Evolutionary conservation across 2,888 invertebrate species (phyloP).

Genomic region (Gymnosoma rotundatum): DNA sequence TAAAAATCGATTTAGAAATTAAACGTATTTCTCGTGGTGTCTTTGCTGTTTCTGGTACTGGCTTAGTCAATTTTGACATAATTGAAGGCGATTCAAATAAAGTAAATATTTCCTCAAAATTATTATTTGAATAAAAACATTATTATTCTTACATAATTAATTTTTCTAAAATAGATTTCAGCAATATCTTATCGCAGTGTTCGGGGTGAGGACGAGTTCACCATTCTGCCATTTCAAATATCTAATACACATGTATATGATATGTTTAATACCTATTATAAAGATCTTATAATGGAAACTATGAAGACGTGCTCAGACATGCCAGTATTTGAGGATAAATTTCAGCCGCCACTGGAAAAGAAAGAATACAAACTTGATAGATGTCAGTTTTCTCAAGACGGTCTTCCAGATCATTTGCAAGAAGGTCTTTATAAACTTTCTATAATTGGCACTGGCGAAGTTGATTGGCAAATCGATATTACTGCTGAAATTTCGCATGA

Average conservation of each 20-base stretch:
- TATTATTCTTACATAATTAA: not conserved
- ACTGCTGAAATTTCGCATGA: conserved; percentile 23
- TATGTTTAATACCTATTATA: conserved; percentile 60
- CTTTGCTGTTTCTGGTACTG: conserved; percentile 56
- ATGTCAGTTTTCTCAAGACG: conserved; percentile 67
- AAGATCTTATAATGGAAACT: conserved; percentile 63
- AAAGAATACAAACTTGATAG: conserved; percentile 46
- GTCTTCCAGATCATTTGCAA: conserved; percentile 70
- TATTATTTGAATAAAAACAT: not conserved
- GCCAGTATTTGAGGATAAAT: conserved; percentile 62
- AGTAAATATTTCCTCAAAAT: conserved; percentile 18
- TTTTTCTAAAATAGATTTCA: conserved; percentile 31
- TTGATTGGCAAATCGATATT: conserved; percentile 12
- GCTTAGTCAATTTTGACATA: conserved; percentile 34
- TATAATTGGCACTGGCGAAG: conserved; percentile 55
- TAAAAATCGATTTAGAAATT: conserved; percentile 37
- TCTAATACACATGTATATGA: conserved; percentile 35
- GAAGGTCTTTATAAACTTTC: conserved; percentile 68
- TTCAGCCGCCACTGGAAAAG: conserved; percentile 65
- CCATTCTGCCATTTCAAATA: conserved; percentile 64
- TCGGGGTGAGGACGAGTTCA: conserved; percentile 64
- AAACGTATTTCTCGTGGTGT: conserved; percentile 69
- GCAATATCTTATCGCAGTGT: conserved; percentile 68
- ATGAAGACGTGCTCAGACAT: conserved; percentile 69
- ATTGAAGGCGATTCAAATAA: conserved; percentile 35